Conservation (phyloP, 2,113 vertebrate genomes). For the Gymnobelideus leadbeateri region DNA sequence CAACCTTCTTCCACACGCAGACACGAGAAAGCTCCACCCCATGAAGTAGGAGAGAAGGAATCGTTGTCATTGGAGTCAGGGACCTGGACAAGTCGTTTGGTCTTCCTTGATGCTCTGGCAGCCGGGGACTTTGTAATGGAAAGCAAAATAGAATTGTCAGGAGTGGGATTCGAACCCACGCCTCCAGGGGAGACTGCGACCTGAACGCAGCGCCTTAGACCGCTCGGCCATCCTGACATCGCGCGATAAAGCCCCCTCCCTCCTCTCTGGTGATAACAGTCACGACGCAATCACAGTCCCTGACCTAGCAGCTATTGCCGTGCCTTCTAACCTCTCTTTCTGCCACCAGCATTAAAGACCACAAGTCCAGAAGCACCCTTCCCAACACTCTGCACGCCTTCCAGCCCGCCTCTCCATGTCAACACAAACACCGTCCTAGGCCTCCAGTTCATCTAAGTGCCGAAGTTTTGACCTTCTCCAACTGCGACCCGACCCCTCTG, state of each 20-base stretch:
- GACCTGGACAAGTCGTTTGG: neutral
- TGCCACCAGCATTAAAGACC: neutral
- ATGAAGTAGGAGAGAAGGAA: neutral
- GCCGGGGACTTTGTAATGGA: too few species aligned
- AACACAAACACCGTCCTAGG: too few species aligned
- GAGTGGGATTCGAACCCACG: conserved; percentile 85
- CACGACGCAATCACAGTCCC: neutral
- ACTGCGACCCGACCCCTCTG: rapidly evolving
- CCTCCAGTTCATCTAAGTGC: neutral
- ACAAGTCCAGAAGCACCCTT: neutral
- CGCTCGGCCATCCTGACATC: conserved; percentile 84
- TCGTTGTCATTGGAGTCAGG: rapidly evolving
- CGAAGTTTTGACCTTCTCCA: too few species aligned
- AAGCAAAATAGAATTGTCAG: conserved; percentile 48
- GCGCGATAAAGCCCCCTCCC: rapidly evolving
- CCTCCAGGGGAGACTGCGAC: conserved; percentile 83
- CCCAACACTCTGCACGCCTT: too few species aligned
- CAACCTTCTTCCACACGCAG: neutral
- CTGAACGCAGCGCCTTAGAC: too few species aligned
- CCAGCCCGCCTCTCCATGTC: neutral
- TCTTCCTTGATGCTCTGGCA: too few species aligned
- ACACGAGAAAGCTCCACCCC: neutral
- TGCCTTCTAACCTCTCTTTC: too few species aligned
- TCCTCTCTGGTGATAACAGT: neutral
- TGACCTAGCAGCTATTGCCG: too few species aligned